A percentile compares a stretch with the other conserved stretches of the same genome.
Conservation (phyloP, 2,113 vertebrate genomes). For the Elgaria multicarinata region DNA sequence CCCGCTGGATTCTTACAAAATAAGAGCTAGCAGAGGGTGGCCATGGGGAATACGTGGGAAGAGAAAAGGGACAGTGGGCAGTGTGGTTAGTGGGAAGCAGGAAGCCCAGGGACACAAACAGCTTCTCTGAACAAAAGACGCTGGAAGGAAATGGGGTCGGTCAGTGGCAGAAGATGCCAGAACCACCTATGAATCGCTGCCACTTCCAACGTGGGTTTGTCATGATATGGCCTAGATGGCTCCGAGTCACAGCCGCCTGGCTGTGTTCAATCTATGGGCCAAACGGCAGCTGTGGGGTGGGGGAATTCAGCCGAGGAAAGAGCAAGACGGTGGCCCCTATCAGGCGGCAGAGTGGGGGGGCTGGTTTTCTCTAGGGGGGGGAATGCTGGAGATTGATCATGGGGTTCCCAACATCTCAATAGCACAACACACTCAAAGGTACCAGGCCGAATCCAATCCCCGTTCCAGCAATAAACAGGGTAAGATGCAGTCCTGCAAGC, state of each 20-base stretch:
- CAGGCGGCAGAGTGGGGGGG: too few relatives aligned
- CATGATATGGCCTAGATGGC: neutral
- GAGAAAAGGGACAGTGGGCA: fast-evolving
- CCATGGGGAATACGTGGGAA: fast-evolving
- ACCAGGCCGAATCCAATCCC: too few relatives aligned
- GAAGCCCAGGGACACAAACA: neutral
- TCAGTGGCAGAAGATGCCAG: fast-evolving
- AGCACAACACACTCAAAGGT: too few relatives aligned
- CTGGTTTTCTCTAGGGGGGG: too few relatives aligned
- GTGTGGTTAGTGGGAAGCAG: neutral
- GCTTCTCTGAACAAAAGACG: neutral
- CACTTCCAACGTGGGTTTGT: neutral
- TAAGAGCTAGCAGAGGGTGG: neutral
- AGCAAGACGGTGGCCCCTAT: too few relatives aligned
- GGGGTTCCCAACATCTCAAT: too few relatives aligned
- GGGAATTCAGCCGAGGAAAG: too few relatives aligned
- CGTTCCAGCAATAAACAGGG: too few relatives aligned
- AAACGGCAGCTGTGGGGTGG: too few relatives aligned
- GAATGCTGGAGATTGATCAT: too few relatives aligned
- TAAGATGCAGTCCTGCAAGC: too few relatives aligned
- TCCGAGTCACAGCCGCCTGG: neutral
- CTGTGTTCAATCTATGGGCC: too few relatives aligned
- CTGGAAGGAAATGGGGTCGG: fast-evolving
- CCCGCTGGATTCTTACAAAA: neutral
- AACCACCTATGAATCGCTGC: neutral